phyloP scores from a whole-genome alignment of 1,140 invertebrate genomes.

The Telenomus remus region DNA sequence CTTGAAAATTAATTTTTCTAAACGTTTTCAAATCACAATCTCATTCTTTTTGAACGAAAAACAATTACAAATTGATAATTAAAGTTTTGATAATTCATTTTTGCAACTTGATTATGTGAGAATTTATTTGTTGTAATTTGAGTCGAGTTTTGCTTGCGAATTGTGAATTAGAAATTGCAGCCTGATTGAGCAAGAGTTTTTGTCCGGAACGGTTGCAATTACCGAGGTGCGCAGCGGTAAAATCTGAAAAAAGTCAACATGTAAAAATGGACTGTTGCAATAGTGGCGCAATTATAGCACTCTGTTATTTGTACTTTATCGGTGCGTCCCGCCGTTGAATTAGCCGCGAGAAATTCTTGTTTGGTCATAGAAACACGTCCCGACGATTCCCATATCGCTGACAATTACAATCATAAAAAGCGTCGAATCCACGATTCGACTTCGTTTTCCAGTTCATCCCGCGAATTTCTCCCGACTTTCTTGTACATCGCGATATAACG shows the following conservation, averaged over 20 bases:
- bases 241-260: not conserved
- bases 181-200: too few species aligned
- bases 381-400: conserved; percentile 30
- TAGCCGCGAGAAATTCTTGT: conserved; percentile 41
- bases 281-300: conserved; percentile 33
- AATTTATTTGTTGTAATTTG: too few species aligned
- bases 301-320: conserved; percentile 46
- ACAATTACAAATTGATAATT: not conserved
- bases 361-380: conserved; percentile 33
- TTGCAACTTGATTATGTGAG: too few species aligned
- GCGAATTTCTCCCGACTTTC: too few species aligned
- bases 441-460: too few species aligned
- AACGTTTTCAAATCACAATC: conserved; percentile 9
- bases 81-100: too few species aligned
- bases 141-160: too few species aligned
- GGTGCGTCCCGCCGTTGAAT: conserved; percentile 30
- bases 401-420: conserved; percentile 13
- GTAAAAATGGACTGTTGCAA: conserved; percentile 27
- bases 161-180: too few species aligned
- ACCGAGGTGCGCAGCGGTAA: not conserved
- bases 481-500: too few species aligned
- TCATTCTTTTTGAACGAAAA: not conserved
- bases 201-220: not conserved
- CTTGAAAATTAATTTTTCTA: conserved; percentile 32
- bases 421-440: too few species aligned